Conservation (phyloP, 2,113 vertebrate genomes). For the Seriola quinqueradiata region DNA sequence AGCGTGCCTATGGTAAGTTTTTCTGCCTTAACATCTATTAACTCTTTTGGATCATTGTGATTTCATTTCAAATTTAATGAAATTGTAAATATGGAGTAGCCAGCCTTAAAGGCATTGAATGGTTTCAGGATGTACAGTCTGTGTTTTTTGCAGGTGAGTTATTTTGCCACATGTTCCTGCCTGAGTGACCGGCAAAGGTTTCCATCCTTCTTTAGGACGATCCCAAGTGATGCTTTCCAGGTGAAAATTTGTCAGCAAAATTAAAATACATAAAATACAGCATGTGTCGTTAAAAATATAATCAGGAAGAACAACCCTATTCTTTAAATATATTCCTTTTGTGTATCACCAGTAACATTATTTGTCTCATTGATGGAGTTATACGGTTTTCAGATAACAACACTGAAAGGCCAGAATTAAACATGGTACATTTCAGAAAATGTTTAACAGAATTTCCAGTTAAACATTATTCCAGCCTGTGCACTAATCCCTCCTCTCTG, state of each 20-base stretch:
- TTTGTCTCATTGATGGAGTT: not conserved
- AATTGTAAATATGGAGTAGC: not conserved
- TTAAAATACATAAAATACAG: too few relatives aligned
- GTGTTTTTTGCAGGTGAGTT: too few relatives aligned
- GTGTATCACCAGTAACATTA: not conserved
- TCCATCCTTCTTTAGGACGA: constrained; percentile 8
- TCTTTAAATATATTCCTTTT: too few relatives aligned
- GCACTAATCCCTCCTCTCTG: not conserved
- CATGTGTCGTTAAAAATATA: too few relatives aligned
- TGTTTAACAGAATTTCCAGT: not conserved
- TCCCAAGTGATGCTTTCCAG: constrained; percentile 40
- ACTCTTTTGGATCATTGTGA: not conserved
- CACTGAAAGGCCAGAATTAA: not conserved
- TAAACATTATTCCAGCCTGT: not conserved
- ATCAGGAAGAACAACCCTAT: too few relatives aligned
- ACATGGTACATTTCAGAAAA: not conserved
- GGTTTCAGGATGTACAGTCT: not conserved
- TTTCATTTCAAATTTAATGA: too few relatives aligned
- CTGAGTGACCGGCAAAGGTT: too few relatives aligned
- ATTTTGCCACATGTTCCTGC: too few relatives aligned
- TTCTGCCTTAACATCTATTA: not conserved
- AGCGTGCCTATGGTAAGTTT: constrained; percentile 73
- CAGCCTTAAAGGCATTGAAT: not conserved
- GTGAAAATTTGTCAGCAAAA: not conserved
- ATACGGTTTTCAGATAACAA: not conserved